Evolutionary conservation across 2,113 vertebrate genomes (phyloP).

Genomic region (Oreochromis spilurus): DNA sequence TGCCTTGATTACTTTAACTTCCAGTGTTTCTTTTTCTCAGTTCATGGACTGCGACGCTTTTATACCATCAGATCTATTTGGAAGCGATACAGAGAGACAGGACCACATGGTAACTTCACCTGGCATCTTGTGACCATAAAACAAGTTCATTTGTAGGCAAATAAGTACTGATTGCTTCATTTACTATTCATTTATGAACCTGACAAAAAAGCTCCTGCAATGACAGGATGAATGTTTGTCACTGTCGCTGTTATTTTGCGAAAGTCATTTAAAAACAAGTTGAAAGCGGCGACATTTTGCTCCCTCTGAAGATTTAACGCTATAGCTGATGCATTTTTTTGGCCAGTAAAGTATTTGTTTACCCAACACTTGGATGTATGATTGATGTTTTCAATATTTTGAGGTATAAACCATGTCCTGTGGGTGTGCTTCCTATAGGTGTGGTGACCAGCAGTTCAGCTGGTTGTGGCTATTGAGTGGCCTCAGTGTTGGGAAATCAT

Average conservation of each 20-base stretch:
- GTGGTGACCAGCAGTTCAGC: conserved; percentile 32
- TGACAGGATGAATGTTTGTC: background rate
- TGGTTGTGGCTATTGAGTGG: conserved; percentile 28
- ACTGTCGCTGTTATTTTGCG: background rate
- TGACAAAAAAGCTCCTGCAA: background rate
- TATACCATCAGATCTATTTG: background rate
- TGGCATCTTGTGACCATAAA: background rate
- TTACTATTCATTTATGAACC: background rate
- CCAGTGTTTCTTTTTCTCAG: background rate
- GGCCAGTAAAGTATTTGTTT: conserved; percentile 46
- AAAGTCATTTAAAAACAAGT: background rate
- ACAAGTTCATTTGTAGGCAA: background rate
- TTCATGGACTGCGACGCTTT: background rate
- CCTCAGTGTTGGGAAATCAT: background rate
- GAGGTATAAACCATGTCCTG: conserved; percentile 41
- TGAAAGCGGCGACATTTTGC: background rate
- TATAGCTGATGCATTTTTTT: conserved; percentile 28
- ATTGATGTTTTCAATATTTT: conserved; percentile 40
- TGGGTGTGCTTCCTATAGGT: conserved; percentile 44
- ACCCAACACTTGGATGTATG: conserved; percentile 18
- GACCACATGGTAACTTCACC: background rate
- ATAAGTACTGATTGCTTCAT: background rate
- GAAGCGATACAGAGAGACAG: background rate
- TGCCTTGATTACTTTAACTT: background rate
- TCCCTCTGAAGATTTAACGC: background rate